These are phyloP conservation scores for Denticeps clupeoides DNA, from an alignment of 2,797 vertebrate species.

Conservation along the genomic window DNA sequence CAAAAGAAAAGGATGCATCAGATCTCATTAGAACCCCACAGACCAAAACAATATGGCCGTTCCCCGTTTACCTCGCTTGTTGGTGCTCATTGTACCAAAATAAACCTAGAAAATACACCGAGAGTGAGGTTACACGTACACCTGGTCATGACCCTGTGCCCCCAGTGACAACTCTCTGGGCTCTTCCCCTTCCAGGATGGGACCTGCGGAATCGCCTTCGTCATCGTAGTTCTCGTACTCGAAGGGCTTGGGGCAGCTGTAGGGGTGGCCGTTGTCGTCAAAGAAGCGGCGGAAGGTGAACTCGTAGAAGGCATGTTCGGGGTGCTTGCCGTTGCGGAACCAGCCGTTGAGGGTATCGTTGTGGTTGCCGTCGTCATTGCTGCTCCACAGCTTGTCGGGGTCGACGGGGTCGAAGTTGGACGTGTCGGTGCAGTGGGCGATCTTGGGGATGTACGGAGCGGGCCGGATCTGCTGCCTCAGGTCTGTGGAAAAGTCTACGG, in stretches of 20 bases:
- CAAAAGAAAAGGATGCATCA: background rate
- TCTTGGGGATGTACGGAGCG: conserved; percentile 89
- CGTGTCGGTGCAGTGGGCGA: conserved; percentile 88
- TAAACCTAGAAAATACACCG: background rate
- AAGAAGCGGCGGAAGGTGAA: conserved; percentile 87
- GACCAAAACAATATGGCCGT: background rate
- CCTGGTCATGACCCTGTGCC: conserved; percentile 67
- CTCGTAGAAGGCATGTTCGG: conserved; percentile 83
- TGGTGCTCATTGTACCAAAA: background rate
- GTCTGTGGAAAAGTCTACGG: conserved; percentile 86
- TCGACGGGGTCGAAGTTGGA: conserved; percentile 97
- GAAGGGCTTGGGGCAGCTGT: conserved; percentile 94
- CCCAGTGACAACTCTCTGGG: conserved; percentile 27
- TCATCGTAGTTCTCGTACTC: conserved; percentile 72
- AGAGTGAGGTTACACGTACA: conserved; percentile 93
- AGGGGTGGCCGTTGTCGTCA: conserved; percentile 85
- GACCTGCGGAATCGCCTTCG: conserved; percentile 47
- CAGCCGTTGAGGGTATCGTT: conserved; percentile 86
- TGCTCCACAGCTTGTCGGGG: conserved; percentile 90
- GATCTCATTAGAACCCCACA: background rate
- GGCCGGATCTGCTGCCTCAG: conserved; percentile 74
- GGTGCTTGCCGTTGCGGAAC: conserved; percentile 94
- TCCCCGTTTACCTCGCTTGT: background rate
- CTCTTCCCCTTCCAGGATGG: conserved; percentile 50
- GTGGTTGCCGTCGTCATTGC: conserved; percentile 68